Conservation (phyloP, 2,888 invertebrate genomes). For the Deilephila elpenor region DNA sequence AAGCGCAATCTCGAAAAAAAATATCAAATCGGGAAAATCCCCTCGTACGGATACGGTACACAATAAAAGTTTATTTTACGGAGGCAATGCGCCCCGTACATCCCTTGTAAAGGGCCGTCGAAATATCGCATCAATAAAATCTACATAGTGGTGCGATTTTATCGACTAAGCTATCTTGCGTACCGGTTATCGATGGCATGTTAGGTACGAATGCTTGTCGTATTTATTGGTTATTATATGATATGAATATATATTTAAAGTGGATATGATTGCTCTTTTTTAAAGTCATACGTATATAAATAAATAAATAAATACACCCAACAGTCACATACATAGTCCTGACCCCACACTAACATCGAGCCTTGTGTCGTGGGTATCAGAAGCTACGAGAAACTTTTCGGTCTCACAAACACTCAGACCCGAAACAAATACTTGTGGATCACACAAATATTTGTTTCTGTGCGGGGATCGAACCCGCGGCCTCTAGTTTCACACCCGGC, state of each 20-base stretch:
- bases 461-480: too few species aligned
- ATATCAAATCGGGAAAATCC: slow-evolving; percentile 36
- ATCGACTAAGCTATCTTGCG: slow-evolving; percentile 29
- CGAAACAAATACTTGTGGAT: too few species aligned
- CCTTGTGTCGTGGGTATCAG: too few species aligned
- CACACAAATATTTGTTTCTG: too few species aligned
- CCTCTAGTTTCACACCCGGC: too few species aligned
- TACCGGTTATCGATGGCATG: slow-evolving; percentile 2
- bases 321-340: too few species aligned
- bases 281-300: too few species aligned
- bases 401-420: too few species aligned
- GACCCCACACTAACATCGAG: too few species aligned
- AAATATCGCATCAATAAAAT: slow-evolving; percentile 61
- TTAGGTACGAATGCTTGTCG: background rate
- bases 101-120: slow-evolving; percentile 51
- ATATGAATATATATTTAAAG: background rate
- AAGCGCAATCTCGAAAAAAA: background rate
- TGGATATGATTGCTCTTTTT: background rate
- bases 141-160: slow-evolving; percentile 50
- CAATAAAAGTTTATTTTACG: slow-evolving; percentile 50
- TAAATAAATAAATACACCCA: too few species aligned
- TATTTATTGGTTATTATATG: slow-evolving; percentile 7
- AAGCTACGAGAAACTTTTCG: too few species aligned
- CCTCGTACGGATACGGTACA: slow-evolving; percentile 37
- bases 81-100: slow-evolving; percentile 37